Conservation (phyloP, 2,113 vertebrate genomes). For the Pomatorhinus ruficollis region DNA sequence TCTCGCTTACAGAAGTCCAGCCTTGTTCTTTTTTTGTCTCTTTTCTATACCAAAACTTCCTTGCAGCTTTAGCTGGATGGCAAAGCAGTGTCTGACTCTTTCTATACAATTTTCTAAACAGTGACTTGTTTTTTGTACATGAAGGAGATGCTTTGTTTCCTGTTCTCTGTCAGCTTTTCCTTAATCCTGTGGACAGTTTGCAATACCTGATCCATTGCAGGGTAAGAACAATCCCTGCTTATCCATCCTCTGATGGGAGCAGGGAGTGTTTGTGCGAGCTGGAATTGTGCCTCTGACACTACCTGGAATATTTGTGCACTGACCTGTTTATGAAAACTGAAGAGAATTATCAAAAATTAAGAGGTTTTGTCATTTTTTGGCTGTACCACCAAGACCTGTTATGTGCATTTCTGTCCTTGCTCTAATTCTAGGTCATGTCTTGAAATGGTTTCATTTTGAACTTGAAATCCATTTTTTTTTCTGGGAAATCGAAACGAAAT, state of each 20-base stretch:
- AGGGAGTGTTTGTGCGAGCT: background rate
- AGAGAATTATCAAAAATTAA: background rate
- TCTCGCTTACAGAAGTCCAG: background rate
- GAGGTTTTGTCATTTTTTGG: background rate
- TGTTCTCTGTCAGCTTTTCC: background rate
- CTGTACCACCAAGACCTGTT: background rate
- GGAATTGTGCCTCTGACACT: background rate
- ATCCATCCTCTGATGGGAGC: background rate
- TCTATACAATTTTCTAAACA: slow-evolving; percentile 20
- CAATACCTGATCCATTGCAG: background rate
- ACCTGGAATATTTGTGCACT: slow-evolving; percentile 4
- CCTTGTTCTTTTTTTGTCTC: background rate
- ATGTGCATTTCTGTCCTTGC: background rate
- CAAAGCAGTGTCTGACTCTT: slow-evolving; percentile 40
- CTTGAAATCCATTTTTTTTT: background rate
- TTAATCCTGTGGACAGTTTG: background rate
- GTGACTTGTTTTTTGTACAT: slow-evolving; percentile 20
- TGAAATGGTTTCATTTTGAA: background rate
- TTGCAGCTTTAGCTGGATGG: slow-evolving; percentile 10
- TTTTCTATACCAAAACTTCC: background rate
- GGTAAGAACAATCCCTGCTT: background rate
- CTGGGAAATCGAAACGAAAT: background rate
- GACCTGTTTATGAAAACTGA: background rate
- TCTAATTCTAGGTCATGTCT: background rate
- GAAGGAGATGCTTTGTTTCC: slow-evolving; percentile 21